Conservation (phyloP, 2,888 invertebrate species). For the Amphimallon solstitiale region DNA sequence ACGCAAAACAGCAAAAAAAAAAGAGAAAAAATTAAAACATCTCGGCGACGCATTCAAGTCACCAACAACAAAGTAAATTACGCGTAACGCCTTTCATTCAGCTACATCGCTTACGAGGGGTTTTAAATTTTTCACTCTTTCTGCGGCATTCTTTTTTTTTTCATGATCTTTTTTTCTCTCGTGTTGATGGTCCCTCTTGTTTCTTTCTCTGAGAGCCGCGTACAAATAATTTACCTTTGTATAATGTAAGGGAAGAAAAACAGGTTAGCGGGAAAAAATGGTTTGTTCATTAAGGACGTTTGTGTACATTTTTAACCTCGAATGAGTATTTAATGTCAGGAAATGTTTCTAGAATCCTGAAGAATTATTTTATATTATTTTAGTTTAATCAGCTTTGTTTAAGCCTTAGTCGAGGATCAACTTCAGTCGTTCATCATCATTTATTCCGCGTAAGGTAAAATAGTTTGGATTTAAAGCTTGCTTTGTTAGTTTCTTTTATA, state of each 20-base stretch:
- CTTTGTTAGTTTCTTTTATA: no score
- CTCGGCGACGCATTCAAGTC: slow-evolving; percentile 42
- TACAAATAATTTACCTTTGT: slow-evolving; percentile 58
- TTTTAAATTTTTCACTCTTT: slow-evolving; percentile 43
- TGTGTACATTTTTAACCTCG: not conserved
- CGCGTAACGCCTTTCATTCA: slow-evolving; percentile 56
- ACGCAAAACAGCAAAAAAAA: slow-evolving; percentile 3
- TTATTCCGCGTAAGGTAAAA: no score
- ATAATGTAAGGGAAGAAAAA: slow-evolving; percentile 26
- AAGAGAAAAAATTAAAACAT: slow-evolving; percentile 29
- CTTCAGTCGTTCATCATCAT: no score
- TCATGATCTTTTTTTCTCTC: slow-evolving; percentile 3
- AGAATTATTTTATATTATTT: no score
- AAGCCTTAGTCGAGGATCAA: no score
- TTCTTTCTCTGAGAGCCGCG: slow-evolving; percentile 49
- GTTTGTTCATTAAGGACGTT: not conserved
- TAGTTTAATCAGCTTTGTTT: no score
- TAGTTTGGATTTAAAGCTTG: no score
- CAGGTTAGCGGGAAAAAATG: not conserved
- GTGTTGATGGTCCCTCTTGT: slow-evolving; percentile 9
- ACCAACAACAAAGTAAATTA: slow-evolving; percentile 51
- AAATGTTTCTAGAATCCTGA: no score
- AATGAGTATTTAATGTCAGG: no score
- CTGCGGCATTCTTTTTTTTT: not conserved
- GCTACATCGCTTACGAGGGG: slow-evolving; percentile 57